Conservation (phyloP, 2,113 vertebrate species). For the Stictonetta naevosa region DNA sequence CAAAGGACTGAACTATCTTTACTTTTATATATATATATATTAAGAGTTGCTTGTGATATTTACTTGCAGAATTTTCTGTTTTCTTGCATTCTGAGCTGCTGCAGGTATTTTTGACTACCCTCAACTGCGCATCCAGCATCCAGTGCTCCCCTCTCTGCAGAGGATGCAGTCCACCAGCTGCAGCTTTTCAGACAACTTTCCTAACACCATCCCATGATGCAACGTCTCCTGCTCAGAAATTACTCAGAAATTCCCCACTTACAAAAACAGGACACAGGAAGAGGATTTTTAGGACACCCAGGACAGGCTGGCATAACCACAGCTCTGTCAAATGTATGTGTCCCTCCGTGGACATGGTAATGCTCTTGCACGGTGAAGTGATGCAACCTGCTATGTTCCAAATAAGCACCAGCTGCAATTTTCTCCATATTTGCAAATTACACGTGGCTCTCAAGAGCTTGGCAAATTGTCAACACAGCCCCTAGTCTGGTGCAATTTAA, state of each 20-base stretch:
- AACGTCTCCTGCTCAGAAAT: slow-evolving; percentile 65
- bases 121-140: background rate
- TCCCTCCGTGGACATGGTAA: slow-evolving; percentile 43
- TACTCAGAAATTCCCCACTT: slow-evolving; percentile 69
- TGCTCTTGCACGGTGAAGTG: background rate
- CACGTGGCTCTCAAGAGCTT: background rate
- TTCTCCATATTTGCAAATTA: slow-evolving; percentile 28
- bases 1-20: background rate
- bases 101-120: background rate
- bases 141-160: rapidly evolving
- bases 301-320: slow-evolving; percentile 36
- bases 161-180: background rate
- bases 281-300: slow-evolving; percentile 41
- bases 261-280: slow-evolving; percentile 59
- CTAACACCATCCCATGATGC: slow-evolving; percentile 61
- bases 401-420: slow-evolving; percentile 35
- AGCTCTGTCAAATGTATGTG: slow-evolving; percentile 30
- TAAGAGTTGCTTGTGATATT: background rate
- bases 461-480: slow-evolving; percentile 22
- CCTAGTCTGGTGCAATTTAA: background rate
- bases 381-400: background rate
- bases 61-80: background rate
- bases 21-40: background rate
- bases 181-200: slow-evolving; percentile 55
- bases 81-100: background rate